A percentile compares a stretch with the other conserved stretches of the same genome.
Evolutionary conservation across 2,888 invertebrate genomes (phyloP).

Genomic region (Bugula neritina): DNA sequence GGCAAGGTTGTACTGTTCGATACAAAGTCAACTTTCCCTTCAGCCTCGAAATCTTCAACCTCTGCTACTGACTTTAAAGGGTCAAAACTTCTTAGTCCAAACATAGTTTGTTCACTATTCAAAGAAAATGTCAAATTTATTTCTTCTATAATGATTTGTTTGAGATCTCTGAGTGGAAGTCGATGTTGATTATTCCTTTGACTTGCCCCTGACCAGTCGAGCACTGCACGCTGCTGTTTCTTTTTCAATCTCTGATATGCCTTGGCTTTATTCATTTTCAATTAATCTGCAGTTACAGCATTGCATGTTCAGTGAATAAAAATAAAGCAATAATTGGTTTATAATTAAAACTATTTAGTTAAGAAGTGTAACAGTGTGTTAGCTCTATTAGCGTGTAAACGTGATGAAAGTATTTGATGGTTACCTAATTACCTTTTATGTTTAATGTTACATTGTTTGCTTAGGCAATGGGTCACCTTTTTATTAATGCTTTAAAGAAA

Average conservation of each 20-base stretch:
- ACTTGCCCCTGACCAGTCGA: background rate
- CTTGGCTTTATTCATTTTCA: slow-evolving; percentile 22
- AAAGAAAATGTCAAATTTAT: background rate
- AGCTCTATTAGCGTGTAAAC: background rate
- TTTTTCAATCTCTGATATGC: slow-evolving; percentile 22
- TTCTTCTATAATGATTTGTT: background rate
- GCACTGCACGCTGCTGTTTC: slow-evolving; percentile 4
- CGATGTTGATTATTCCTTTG: background rate
- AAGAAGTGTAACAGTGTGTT: background rate
- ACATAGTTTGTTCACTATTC: background rate
- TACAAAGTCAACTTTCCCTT: background rate
- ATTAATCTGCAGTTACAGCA: background rate
- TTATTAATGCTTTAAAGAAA: no score
- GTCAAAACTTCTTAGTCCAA: slow-evolving; percentile 7
- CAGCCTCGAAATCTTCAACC: slow-evolving; percentile 4
- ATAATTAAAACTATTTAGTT: slow-evolving; percentile 20
- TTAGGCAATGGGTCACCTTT: background rate
- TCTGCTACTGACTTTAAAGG: background rate
- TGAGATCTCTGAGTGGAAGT: background rate
- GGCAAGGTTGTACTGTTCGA: background rate
- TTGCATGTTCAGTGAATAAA: slow-evolving; percentile 13
- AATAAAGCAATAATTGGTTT: slow-evolving; percentile 15
- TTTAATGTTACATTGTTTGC: background rate
- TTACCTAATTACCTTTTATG: background rate
- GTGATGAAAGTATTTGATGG: background rate